Evolutionary conservation across 2,113 vertebrate species (phyloP).

Genomic region (Nycticebus coucang): DNA sequence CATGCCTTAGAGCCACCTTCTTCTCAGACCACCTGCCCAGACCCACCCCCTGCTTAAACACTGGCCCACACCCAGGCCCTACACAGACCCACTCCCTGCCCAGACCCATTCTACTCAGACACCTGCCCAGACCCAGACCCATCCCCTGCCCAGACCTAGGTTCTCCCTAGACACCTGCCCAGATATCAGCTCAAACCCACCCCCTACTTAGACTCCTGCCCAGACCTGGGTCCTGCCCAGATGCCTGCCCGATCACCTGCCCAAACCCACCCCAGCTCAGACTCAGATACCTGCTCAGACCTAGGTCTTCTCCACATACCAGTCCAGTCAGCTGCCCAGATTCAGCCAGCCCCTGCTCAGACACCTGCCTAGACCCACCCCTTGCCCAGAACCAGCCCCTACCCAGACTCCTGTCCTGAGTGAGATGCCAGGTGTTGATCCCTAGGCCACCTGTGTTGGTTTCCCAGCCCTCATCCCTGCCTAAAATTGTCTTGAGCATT

Average conservation of each 20-base stretch:
- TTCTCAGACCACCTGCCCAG: not conserved
- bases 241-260: not conserved
- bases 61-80: not conserved
- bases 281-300: rapidly evolving
- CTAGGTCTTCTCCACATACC: too few relatives aligned
- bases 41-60: not conserved
- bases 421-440: not conserved
- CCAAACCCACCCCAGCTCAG: not conserved
- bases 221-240: rapidly evolving
- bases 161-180: too few relatives aligned
- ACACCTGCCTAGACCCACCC: not conserved
- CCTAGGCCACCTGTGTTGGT: not conserved
- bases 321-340: not conserved
- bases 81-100: not conserved
- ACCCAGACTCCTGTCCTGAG: too few relatives aligned
- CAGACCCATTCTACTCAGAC: too few relatives aligned
- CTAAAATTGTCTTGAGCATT: too few relatives aligned
- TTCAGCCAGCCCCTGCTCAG: not conserved
- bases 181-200: not conserved
- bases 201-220: too few relatives aligned
- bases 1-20: not conserved
- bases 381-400: not conserved
- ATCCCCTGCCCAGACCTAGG: too few relatives aligned
- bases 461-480: not conserved
- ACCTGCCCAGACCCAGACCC: too few relatives aligned